Evolutionary conservation across 2,888 invertebrate species (phyloP).

Genomic region (Leptinotarsa peninsularis): DNA sequence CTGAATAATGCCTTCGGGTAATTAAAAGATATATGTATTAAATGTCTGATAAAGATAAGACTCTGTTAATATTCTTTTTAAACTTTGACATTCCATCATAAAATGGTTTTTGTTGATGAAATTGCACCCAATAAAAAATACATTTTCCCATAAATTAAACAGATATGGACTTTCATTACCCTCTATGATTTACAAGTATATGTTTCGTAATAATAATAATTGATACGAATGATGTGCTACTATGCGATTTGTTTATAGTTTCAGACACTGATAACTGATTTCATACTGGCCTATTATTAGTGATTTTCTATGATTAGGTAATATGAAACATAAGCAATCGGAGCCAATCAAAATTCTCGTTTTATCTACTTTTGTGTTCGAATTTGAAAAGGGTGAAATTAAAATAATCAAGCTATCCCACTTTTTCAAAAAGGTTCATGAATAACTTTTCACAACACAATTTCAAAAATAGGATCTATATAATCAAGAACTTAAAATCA

Average conservation of each 20-base stretch:
- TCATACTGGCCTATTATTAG: not conserved
- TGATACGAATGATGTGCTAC: not conserved
- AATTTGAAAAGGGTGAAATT: too few relatives aligned
- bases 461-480: too few relatives aligned
- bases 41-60: not conserved
- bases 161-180: slow-evolving; percentile 6
- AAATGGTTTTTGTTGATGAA: not conserved
- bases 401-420: too few relatives aligned
- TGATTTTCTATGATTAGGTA: not conserved
- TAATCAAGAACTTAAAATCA: too few relatives aligned
- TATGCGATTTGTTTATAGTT: not conserved
- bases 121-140: not conserved
- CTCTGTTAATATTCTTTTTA: slow-evolving; percentile 6
- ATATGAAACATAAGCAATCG: not conserved
- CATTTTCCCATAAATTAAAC: not conserved
- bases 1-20: not conserved
- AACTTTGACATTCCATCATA: not conserved
- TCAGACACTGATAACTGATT: not conserved
- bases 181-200: not conserved
- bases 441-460: too few relatives aligned
- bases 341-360: too few relatives aligned
- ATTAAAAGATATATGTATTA: slow-evolving; percentile 1
- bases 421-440: too few relatives aligned
- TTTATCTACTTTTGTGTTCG: too few relatives aligned
- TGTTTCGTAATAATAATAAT: slow-evolving; percentile 4